Evolutionary conservation across 2,797 vertebrate genomes (phyloP).

Genomic region (Ispidina picta): DNA sequence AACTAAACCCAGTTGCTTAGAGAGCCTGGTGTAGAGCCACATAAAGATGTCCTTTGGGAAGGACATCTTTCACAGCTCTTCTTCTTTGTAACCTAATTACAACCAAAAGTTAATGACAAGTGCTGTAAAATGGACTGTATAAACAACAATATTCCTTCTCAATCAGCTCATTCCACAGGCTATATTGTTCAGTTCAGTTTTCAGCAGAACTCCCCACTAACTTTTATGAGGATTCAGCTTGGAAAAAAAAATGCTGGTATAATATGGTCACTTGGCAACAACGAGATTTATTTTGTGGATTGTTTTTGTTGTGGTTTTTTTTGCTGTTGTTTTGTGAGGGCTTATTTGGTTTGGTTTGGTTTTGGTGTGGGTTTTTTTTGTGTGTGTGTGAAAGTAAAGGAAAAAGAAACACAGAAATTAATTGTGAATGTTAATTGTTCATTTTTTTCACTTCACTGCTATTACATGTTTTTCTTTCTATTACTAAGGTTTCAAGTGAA

Average conservation of each 20-base stretch:
- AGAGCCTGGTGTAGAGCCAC: background rate
- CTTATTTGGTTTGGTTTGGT: background rate
- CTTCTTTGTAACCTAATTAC: conserved; percentile 29
- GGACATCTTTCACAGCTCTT: conserved; percentile 19
- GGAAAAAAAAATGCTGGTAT: background rate
- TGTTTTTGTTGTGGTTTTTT: background rate
- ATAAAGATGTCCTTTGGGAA: background rate
- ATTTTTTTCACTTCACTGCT: background rate
- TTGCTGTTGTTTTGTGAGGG: background rate
- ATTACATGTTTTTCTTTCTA: background rate
- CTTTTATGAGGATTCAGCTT: background rate
- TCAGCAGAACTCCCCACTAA: background rate
- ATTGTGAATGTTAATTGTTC: background rate
- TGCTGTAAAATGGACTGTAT: background rate
- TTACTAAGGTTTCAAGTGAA: background rate
- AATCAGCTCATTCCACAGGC: background rate
- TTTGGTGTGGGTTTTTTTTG: no score
- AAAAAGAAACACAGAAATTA: background rate
- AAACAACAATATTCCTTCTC: conserved; percentile 21
- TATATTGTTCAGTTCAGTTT: background rate
- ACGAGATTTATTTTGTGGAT: background rate
- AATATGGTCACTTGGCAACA: background rate
- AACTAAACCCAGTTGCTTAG: background rate
- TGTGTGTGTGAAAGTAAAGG: background rate
- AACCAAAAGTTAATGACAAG: conserved; percentile 27